Conservation (phyloP, 1,140 invertebrate species). For the Phocides pigmalion region DNA sequence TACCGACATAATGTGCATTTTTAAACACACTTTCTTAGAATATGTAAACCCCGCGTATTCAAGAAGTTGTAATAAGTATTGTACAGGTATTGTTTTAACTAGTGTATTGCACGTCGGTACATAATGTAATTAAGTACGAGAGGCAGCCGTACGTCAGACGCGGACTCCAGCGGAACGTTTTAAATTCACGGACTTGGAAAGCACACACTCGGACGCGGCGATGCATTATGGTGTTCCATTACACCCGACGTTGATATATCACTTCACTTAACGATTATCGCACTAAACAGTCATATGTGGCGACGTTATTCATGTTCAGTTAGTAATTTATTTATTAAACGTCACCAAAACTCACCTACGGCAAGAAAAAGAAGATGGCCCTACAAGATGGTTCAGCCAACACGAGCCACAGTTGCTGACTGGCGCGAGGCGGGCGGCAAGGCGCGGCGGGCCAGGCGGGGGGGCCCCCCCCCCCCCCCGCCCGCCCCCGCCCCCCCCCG, state of each 20-base stretch:
- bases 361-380: conserved; percentile 77
- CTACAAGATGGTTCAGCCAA: conserved; percentile 81
- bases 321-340: conserved; percentile 55
- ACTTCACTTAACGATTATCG: conserved; percentile 66
- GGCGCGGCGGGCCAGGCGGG: conserved; percentile 72
- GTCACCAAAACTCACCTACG: conserved; percentile 77
- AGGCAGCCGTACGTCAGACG: background rate
- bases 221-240: conserved; percentile 52
- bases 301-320: conserved; percentile 43
- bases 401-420: conserved; percentile 82
- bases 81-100: background rate
- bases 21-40: too few relatives aligned
- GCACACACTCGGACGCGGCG: conserved; percentile 36
- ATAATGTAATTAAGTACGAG: conserved; percentile 6
- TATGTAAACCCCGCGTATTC: background rate
- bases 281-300: conserved; percentile 50
- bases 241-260: conserved; percentile 48
- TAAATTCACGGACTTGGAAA: conserved; percentile 28
- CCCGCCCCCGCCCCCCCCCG: conserved; percentile 39
- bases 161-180: conserved; percentile 8
- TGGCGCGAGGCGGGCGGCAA: conserved; percentile 75
- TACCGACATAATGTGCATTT: background rate
- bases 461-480: conserved; percentile 53
- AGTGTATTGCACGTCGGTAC: background rate
- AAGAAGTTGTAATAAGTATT: background rate